A percentile compares a stretch with the other conserved stretches of the same genome.
Conservation (phyloP, 1,140 invertebrate species). For the Monomorium pharaonis region DNA sequence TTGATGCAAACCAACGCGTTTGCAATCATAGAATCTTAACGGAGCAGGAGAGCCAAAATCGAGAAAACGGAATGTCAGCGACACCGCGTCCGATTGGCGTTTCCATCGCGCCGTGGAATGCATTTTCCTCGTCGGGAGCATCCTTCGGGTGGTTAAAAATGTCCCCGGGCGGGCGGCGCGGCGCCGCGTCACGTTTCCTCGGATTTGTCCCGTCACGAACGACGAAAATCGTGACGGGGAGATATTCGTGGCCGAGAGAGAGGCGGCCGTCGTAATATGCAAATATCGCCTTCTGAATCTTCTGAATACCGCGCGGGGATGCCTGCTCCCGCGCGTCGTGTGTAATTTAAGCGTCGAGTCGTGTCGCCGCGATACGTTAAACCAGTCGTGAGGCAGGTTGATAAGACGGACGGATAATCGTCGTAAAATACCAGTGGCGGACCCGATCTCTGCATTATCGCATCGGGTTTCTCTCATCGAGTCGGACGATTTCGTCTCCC, state of each 20-base stretch:
- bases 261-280: slow-evolving; percentile 16
- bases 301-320: not conserved
- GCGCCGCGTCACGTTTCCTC: slow-evolving; percentile 33
- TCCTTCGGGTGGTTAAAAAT: slow-evolving; percentile 21
- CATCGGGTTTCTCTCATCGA: not conserved
- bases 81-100: not conserved
- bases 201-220: slow-evolving; percentile 32
- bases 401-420: slow-evolving; percentile 25
- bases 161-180: slow-evolving; percentile 2
- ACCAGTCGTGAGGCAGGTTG: slow-evolving; percentile 10
- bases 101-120: not conserved
- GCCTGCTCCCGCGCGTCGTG: no score
- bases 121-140: not conserved
- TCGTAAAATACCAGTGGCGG: not conserved
- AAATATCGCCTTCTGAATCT: slow-evolving; percentile 10
- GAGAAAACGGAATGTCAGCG: no score
- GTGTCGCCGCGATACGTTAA: slow-evolving; percentile 32
- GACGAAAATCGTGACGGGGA: slow-evolving; percentile 43
- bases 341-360: slow-evolving; percentile 35
- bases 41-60: not conserved
- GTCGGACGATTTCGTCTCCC: not conserved
- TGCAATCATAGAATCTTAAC: not conserved
- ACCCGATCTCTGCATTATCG: slow-evolving; percentile 6
- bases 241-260: not conserved
- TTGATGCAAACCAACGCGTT: not conserved